Base-by-base conservation (phyloP, 2,888 invertebrate genomes). In the Ceraclea dissimilis region DNA sequence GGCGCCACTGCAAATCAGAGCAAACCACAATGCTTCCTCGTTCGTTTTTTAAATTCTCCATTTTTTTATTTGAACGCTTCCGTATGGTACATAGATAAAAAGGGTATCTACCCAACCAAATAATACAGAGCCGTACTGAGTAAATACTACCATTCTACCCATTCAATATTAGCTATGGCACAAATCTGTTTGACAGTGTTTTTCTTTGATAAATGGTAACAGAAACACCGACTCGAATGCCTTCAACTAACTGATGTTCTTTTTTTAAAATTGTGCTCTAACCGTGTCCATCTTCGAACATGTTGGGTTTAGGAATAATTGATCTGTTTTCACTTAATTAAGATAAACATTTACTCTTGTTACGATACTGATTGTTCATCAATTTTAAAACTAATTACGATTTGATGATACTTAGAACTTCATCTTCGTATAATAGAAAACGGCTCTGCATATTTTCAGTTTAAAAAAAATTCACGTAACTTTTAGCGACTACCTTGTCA, bases 141-240 rank as follows among this genome's bases (percentile, higher is more conserved):
- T 39, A 39, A 39, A 39, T 13, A 39, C 13, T 39, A 13, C 39
- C 39, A 39, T 39, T 39, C 13, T 62, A 63, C 66, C n/a, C 64
- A 65, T 64, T 64, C 66, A 65, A 66, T 69, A 68, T 68, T 69
- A 68, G 66, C 67, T 62, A 60, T 67, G 39, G 67, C 67, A 70
- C 68, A 69, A 69, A 69, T 69, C 69, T 67, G 68, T 69, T 69
- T 67, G 68, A 67, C 65, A 66, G 65, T 65, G 65, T 65, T 67
- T 69, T 67, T 68, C 67, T 68, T 70, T 62, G 60, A 63, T 60
- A 59, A 63, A 61, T 55, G 58, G 58, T 54, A 61, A 59, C 53
- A 58, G 61, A 67, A 69, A 70, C 66, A 68, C 55, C 52, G 52
- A 18, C 56, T 39, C 13, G 33, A 49, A 19, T 13, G 46, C n/a